phyloP scores from a whole-genome alignment of 1,140 invertebrate species.

The Anastatus disparis region DNA sequence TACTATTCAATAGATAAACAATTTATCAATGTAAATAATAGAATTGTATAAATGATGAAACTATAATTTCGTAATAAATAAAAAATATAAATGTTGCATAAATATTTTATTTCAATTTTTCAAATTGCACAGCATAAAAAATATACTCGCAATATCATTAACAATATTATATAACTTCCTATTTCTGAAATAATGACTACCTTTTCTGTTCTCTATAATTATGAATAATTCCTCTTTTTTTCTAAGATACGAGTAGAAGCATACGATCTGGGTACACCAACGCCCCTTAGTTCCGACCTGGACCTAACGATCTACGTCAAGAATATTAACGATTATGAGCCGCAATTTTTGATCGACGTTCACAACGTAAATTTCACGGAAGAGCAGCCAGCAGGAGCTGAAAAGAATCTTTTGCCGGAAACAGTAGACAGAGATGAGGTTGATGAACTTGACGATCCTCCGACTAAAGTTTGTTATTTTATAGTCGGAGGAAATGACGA shows the following conservation, averaged over 20 bases:
- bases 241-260: constrained; percentile 87
- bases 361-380: constrained; percentile 84
- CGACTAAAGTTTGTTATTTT: constrained; percentile 86
- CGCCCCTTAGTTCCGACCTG: constrained; percentile 85
- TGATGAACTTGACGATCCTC: constrained; percentile 80
- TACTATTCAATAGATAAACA: too few relatives aligned
- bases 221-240: constrained; percentile 27
- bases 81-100: too few relatives aligned
- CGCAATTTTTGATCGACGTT: constrained; percentile 83
- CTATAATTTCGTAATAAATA: too few relatives aligned
- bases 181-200: too few relatives aligned
- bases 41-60: too few relatives aligned
- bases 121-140: too few relatives aligned
- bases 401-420: constrained; percentile 77
- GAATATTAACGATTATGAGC: constrained; percentile 90
- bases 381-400: constrained; percentile 76
- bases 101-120: too few relatives aligned
- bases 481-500: constrained; percentile 84
- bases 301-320: constrained; percentile 90
- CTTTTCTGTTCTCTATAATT: too few relatives aligned
- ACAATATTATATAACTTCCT: too few relatives aligned
- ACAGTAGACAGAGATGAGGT: constrained; percentile 88
- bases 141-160: too few relatives aligned
- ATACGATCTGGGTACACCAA: constrained; percentile 86
- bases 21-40: too few relatives aligned